Conservation (phyloP, 2,113 vertebrate genomes). For the zebrafish (Danio rerio) region DNA sequence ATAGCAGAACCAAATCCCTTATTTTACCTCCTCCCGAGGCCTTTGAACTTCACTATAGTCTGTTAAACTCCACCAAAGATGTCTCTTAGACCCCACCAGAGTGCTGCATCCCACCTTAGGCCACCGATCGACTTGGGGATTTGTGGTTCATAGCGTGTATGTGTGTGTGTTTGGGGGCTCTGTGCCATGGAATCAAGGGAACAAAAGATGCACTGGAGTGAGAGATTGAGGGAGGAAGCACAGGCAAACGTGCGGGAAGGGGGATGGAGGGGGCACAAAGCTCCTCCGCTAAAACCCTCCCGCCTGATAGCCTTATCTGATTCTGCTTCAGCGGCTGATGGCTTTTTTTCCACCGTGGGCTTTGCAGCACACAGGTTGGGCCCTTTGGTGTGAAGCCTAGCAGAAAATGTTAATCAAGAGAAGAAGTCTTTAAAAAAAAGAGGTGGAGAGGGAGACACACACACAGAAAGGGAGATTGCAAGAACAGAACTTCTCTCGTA, state of each 20-base stretch:
- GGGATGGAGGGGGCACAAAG: constrained; percentile 82
- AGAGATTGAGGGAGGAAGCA: constrained; percentile 89
- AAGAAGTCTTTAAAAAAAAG: constrained; percentile 62
- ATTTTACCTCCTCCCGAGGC: constrained; percentile 25
- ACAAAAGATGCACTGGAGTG: constrained; percentile 97
- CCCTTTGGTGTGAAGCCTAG: constrained; percentile 79
- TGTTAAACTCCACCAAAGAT: constrained; percentile 31
- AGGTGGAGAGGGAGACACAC: constrained; percentile 9
- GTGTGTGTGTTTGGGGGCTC: constrained; percentile 58
- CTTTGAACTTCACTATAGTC: constrained; percentile 30
- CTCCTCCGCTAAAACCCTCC: constrained; percentile 82
- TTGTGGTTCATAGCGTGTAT: constrained; percentile 33
- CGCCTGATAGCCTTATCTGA: constrained; percentile 89
- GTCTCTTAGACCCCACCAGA: constrained; percentile 13
- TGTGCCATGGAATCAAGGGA: constrained; percentile 83
- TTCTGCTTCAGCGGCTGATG: constrained; percentile 79
- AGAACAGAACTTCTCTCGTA: constrained; percentile 70
- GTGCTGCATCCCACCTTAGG: constrained; percentile 28
- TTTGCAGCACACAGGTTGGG: constrained; percentile 81
- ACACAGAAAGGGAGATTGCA: constrained; percentile 64
- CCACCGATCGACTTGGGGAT: constrained; percentile 25
- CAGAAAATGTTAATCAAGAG: constrained; percentile 85
- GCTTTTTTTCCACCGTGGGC: constrained; percentile 66
- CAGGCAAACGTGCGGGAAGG: constrained; percentile 80
- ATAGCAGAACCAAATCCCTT: neutral